Evolutionary conservation across 1,140 invertebrate species (phyloP), one percentile per base, ranked within the genome.

Genomic region (Hypsibius dujardini): DNA sequence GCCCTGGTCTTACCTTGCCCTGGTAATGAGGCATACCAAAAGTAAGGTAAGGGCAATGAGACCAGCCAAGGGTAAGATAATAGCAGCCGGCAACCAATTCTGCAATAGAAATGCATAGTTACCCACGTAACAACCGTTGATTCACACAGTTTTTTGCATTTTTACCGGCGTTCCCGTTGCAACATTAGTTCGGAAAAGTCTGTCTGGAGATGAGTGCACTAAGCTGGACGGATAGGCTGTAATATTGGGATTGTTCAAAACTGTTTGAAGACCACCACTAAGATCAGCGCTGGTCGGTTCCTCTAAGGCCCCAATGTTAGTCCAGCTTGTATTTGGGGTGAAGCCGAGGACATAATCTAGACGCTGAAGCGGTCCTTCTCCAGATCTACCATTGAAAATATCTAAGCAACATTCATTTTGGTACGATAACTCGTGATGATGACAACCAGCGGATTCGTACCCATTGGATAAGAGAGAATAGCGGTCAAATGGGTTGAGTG

Each of bases 21-120:
- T 67, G 3, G 62, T 67, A 3, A 67, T 67, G 62, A 67, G 62
- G 62, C 62, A 67, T 12, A 67, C 62, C 12, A 67, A 3, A 14
- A 67, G 12, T 3, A 67, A 42, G 7, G 42, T 42, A 12, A 67
- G 3, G 42, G 42, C 7, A 42, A 67, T 67, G 7, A 42, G 7
- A 14, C 62, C 62, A 42, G 42, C 7, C 7, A 67, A 42, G 45
- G 62, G 62, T 3, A 67, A 3, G 42, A 67, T 67, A 42, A 67
- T 67, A 42, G 62, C 62, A 14, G 62, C 62, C 42, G 62, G 62
- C 42, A 67, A 42, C 62, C 62, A 67, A 42, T 67, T 7, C 7
- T 7, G 62, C 62, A 56, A 56, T 67, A 42, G 3, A 42, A 67
- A 67, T 42, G 45, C 62, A 67, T 67, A 14, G 12, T 7, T 67